Percentiles rank a stretch among this genome's conserved stretches.
These are phyloP conservation scores for Rhaphigaster nebulosa DNA, from an alignment of 2,888 invertebrate genomes.

Conservation along the genomic window DNA sequence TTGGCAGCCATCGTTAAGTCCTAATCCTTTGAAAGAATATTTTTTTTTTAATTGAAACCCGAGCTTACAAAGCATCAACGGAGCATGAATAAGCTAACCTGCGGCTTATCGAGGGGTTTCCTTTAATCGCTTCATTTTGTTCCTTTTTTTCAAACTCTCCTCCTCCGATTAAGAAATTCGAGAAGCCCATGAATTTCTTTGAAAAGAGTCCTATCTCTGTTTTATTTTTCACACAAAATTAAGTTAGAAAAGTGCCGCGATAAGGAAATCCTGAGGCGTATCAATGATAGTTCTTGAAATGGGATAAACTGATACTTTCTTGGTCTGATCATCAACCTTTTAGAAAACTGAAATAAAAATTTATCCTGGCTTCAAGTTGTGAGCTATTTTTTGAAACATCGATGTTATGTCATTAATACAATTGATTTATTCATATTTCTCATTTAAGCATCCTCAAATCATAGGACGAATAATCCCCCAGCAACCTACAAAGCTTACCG, in stretches of 20 bases:
- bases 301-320: not conserved
- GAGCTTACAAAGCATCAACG: not conserved
- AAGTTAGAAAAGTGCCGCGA: not conserved
- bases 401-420: too few relatives aligned
- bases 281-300: not conserved
- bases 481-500: too few relatives aligned
- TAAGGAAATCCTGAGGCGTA: not conserved
- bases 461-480: too few relatives aligned
- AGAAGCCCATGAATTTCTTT: not conserved
- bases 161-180: conserved; percentile 1
- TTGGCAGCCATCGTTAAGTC: conserved; percentile 14
- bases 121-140: conserved; percentile 21
- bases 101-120: conserved; percentile 28
- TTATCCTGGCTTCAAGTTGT: too few relatives aligned
- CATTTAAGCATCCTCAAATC: too few relatives aligned
- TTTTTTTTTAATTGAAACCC: conserved; percentile 25
- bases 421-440: too few relatives aligned
- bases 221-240: not conserved
- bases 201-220: not conserved
- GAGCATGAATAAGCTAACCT: conserved; percentile 26
- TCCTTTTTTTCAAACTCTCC: not conserved
- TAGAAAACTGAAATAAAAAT: too few relatives aligned
- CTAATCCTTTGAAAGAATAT: conserved; percentile 33
- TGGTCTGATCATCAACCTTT: not conserved
- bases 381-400: too few relatives aligned